phyloP scores from a whole-genome alignment of 92 coral and sea anemone species.

The Epizoanthus rinbou region DNA sequence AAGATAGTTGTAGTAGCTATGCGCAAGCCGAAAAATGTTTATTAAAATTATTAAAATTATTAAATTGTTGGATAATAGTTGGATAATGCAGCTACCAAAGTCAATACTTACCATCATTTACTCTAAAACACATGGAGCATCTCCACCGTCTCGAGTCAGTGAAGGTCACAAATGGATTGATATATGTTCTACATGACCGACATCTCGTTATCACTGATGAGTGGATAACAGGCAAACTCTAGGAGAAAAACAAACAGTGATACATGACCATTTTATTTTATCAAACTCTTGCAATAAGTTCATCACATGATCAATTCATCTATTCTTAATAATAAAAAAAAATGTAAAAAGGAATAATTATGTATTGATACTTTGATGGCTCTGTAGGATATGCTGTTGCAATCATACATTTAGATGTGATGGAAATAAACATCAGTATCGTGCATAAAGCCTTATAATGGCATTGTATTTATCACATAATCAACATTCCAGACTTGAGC shows the following conservation, averaged over 20 bases:
- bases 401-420: no score
- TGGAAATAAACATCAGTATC: no score
- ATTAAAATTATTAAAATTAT: no score
- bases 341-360: no score
- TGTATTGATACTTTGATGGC: no score
- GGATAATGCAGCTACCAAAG: neutral
- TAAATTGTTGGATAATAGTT: no score
- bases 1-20: no score
- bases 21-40: no score
- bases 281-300: neutral
- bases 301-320: neutral
- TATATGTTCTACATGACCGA: constrained; percentile 97
- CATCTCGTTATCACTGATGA: constrained; percentile 96
- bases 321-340: neutral
- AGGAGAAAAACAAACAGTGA: constrained; percentile 5
- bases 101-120: constrained; percentile 82
- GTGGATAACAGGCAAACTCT: constrained; percentile 97
- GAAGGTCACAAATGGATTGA: constrained; percentile 98
- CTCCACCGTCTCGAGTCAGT: constrained; percentile 92
- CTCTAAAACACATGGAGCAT: constrained; percentile 95
- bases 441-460: no score
- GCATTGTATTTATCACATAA: neutral
- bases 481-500: no score
- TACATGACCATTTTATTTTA: neutral
- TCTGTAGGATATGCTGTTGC: no score